Evolutionary conservation across 1,140 invertebrate genomes (phyloP).

Genomic region (Pemphigus obesinymphae): DNA sequence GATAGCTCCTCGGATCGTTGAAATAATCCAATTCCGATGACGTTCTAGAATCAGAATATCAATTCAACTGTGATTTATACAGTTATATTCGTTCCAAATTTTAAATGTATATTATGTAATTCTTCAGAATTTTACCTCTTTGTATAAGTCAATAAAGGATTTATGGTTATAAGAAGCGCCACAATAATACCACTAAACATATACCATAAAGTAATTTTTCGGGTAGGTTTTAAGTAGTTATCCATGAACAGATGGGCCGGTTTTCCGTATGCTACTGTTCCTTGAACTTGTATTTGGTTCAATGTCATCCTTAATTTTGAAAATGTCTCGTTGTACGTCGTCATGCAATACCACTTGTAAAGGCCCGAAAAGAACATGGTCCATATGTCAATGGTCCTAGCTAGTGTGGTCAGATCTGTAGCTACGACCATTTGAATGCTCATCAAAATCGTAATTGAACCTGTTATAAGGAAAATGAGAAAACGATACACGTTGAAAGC

Average conservation of each 20-base stretch:
- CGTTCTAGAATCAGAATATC: not conserved
- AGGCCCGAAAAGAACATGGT: not conserved
- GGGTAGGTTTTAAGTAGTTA: not conserved
- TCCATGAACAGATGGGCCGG: not conserved
- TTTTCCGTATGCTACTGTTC: not conserved
- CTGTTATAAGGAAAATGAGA: not conserved
- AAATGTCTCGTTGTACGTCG: not conserved
- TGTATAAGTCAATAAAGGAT: not conserved
- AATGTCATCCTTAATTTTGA: not conserved
- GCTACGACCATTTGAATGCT: not conserved
- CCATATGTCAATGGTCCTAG: conserved; percentile 15
- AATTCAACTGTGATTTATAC: too few species aligned
- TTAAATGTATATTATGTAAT: too few species aligned
- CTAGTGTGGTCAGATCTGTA: not conserved
- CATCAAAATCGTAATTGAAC: not conserved
- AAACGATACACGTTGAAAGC: not conserved
- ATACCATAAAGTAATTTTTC: not conserved
- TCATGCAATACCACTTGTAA: not conserved
- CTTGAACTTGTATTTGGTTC: not conserved
- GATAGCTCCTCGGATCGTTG: not conserved
- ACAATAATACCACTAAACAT: not conserved
- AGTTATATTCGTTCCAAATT: too few species aligned
- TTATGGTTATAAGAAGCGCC: not conserved
- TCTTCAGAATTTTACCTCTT: not conserved
- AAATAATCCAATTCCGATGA: not conserved